Conservation (phyloP, 2,113 vertebrate genomes). For the Pelmatolapia mariae region DNA sequence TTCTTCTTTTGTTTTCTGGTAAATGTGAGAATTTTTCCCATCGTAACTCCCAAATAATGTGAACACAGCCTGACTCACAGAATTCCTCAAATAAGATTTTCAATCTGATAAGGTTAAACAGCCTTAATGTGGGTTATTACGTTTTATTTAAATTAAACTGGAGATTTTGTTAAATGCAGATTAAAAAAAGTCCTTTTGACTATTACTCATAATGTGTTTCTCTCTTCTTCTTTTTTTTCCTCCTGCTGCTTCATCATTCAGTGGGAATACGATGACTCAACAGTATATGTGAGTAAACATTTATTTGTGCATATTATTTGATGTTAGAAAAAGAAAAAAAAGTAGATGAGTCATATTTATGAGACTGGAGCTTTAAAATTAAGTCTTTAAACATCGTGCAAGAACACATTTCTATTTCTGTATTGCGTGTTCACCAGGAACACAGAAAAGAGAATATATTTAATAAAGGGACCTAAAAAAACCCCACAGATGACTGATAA, state of each 20-base stretch:
- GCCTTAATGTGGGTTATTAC: not conserved
- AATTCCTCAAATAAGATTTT: not conserved
- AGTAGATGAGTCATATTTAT: slow-evolving; percentile 3
- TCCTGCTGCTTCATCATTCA: slow-evolving; percentile 51
- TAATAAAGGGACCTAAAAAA: not conserved
- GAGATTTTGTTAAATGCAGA: not conserved
- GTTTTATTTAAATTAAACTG: not conserved
- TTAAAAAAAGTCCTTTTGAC: not conserved
- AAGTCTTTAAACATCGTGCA: not conserved
- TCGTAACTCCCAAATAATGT: not conserved
- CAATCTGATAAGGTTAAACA: not conserved
- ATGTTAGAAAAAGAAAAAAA: not conserved
- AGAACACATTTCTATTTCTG: not conserved
- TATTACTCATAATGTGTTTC: not conserved
- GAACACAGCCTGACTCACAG: not conserved
- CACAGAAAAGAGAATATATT: not conserved
- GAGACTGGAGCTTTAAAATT: not conserved
- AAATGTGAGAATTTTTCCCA: not conserved
- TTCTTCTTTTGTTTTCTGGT: not conserved
- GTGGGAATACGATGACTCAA: slow-evolving; percentile 90
- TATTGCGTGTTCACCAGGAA: not conserved
- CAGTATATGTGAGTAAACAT: slow-evolving; percentile 91
- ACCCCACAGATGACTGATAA: not conserved
- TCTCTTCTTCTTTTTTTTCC: slow-evolving; percentile 42
- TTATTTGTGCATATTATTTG: not conserved